Percentiles rank a stretch among this genome's conserved stretches.
Evolutionary conservation across 2,113 vertebrate species (phyloP).

Genomic region (Cyphomyrus plagiostoma): DNA sequence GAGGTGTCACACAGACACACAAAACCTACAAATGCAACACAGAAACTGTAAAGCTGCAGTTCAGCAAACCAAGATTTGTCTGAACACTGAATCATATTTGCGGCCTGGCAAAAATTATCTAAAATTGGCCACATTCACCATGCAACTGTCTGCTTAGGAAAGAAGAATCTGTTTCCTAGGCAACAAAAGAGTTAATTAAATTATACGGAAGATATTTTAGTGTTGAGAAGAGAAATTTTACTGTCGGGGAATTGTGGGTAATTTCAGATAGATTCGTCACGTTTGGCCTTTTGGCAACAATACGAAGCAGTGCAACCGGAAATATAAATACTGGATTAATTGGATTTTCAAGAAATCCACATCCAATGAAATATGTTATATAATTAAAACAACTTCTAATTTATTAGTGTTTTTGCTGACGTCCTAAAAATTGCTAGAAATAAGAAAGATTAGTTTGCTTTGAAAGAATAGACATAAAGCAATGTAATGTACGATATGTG

Average conservation of each 20-base stretch:
- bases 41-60: neutral
- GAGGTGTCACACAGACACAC: neutral
- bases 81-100: neutral
- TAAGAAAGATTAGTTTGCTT: neutral
- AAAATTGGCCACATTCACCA: neutral
- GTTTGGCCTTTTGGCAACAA: neutral
- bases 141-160: neutral
- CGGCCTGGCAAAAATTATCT: neutral
- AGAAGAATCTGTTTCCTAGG: slow-evolving; percentile 30
- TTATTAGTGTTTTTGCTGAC: neutral
- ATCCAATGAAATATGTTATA: neutral
- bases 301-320: neutral
- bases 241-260: slow-evolving; percentile 16
- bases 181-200: slow-evolving; percentile 36
- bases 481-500: neutral
- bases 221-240: slow-evolving; percentile 18
- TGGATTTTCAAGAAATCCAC: neutral
- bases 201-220: slow-evolving; percentile 20
- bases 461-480: neutral
- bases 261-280: neutral
- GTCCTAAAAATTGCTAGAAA: neutral
- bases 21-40: neutral
- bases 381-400: neutral
- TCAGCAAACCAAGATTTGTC: neutral
- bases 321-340: neutral